Evolutionary conservation across 1,140 invertebrate species (phyloP), one percentile per base, ranked within the genome.

Genomic region (Aphaenogaster ashmeadi): DNA sequence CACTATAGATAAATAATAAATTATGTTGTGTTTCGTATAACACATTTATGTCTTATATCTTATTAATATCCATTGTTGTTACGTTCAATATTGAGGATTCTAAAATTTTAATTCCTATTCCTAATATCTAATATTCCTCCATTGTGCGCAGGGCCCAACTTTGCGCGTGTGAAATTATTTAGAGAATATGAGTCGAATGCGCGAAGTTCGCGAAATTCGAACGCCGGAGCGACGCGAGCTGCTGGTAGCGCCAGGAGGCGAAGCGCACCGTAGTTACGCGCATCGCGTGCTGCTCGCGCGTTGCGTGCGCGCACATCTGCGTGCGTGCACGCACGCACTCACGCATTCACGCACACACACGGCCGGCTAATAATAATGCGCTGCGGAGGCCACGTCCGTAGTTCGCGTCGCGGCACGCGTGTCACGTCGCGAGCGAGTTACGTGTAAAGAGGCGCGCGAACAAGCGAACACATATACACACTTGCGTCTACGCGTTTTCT

Each of bases 321-420:
- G 79, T 89, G 88, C 87, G 88, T 87, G 89, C 69, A 90, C 72
- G 78, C 71, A 83, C 75, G 84, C 79, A 90, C 88, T 86, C 88
- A 88, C 90, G 88, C 89, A 91, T 77, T 41, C 83, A 90, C 89
- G 90, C 88, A 91, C 90, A 89, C 91, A 91, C 88, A 88, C 92
- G 78, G 56, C 36, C 56, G 77, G 86, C 89, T 91, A 92, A 92
- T 92, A 89, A 92, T 90, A 91, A 87, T 88, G 38, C 88, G 41
- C 54, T 58, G 75, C 86, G 86, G 86, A 92, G 90, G 90, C 88
- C 80, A 74, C 54, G 80, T 83, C 27, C 41, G 67, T 60, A 44
- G 80, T 84, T 74, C 54, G 80, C 80, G 44, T 75, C 58, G 69
- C 54, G 80, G 80, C 80, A 84, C 80, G 80, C 80, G 80, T 84